These are phyloP conservation scores for Machaerirhynchus nigripectus DNA, from an alignment of 2,113 vertebrate species.

Conservation along the genomic window DNA sequence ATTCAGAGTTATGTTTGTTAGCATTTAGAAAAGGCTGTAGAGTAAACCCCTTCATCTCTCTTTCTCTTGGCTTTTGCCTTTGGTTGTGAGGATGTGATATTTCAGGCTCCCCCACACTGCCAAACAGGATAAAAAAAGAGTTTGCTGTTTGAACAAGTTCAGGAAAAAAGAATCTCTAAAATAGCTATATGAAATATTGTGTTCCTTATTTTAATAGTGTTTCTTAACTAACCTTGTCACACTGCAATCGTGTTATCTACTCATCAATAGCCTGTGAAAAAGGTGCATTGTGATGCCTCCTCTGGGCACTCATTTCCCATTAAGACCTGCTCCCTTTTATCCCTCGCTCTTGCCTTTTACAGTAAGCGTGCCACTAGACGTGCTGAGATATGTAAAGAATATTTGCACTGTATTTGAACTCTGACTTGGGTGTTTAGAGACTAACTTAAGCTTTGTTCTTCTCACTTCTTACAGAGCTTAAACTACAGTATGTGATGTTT, in stretches of 20 bases:
- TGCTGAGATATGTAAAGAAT: slow-evolving; percentile 28
- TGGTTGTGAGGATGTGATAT: not conserved
- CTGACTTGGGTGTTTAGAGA: slow-evolving; percentile 40
- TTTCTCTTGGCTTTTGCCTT: not conserved
- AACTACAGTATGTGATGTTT: slow-evolving; percentile 50
- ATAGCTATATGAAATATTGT: not conserved
- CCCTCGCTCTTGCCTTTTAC: not conserved
- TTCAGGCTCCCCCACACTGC: not conserved
- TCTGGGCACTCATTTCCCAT: not conserved
- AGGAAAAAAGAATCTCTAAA: not conserved
- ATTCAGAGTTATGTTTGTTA: not conserved
- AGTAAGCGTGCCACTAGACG: not conserved
- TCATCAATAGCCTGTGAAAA: not conserved
- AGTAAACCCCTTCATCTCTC: not conserved
- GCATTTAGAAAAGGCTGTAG: not conserved
- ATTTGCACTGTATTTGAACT: slow-evolving; percentile 53
- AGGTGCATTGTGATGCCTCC: not conserved
- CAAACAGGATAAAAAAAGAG: not conserved
- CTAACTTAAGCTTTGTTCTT: slow-evolving; percentile 58
- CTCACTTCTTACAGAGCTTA: slow-evolving; percentile 51
- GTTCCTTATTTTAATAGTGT: not conserved
- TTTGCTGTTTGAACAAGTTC: not conserved
- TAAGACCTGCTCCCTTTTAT: not conserved
- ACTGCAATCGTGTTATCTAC: not conserved
- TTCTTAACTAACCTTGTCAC: not conserved